Conservation (phyloP, 92 coral and sea anemone genomes). For the Desmophyllum pertusum region DNA sequence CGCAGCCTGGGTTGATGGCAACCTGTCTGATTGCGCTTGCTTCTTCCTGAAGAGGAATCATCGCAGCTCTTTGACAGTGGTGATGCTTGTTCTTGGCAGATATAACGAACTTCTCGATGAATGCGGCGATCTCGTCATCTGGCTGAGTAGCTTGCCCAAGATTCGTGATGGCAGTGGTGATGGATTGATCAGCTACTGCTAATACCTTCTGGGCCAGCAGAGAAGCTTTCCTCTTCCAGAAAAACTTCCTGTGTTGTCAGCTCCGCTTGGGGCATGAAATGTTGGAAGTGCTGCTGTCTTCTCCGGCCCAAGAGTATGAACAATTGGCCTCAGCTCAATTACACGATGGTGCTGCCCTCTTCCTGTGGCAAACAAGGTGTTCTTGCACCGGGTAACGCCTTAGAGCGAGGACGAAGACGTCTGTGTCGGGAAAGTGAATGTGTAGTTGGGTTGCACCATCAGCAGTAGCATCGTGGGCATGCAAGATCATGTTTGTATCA, state of each 20-base stretch:
- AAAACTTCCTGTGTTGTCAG: constrained; percentile 3
- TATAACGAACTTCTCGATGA: constrained; percentile 12
- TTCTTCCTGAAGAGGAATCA: constrained; percentile 1
- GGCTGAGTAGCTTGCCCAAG: constrained; percentile 23
- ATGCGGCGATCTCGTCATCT: background rate
- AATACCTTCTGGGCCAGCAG: constrained; percentile 19
- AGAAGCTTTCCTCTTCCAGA: constrained; percentile 14
- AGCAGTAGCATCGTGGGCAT: background rate
- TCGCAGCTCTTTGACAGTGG: constrained; percentile 3
- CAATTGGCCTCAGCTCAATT: background rate
- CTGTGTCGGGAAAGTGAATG: background rate
- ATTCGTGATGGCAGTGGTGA: background rate
- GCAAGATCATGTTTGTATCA: background rate
- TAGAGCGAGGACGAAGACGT: background rate
- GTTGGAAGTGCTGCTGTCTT: too few relatives aligned
- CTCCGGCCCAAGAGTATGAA: background rate
- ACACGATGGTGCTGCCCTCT: background rate
- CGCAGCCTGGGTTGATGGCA: constrained; percentile 29
- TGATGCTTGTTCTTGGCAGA: background rate
- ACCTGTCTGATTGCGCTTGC: constrained; percentile 7
- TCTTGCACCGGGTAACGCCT: background rate
- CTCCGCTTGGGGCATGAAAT: background rate
- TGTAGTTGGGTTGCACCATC: background rate
- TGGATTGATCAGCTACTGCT: background rate
- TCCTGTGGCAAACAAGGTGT: background rate